Evolutionary conservation across 2,113 vertebrate species (phyloP).

Genomic region (Oryzias woworae): DNA sequence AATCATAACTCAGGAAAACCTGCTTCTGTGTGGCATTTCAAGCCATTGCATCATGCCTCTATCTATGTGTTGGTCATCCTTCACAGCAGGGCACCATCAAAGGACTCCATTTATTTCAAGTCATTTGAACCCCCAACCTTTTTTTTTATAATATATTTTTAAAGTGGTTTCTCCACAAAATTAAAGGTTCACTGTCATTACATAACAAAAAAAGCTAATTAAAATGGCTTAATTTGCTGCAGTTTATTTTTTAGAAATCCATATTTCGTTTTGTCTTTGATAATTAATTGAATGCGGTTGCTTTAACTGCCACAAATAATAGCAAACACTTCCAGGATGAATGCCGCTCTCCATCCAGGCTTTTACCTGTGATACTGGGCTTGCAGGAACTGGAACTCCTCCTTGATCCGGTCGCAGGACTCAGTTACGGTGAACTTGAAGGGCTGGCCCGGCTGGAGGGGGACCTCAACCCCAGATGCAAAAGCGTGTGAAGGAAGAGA

Average conservation of each 20-base stretch:
- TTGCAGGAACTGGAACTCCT: constrained; percentile 95
- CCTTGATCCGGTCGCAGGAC: constrained; percentile 93
- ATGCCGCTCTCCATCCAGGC: neutral
- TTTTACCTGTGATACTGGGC: constrained; percentile 94
- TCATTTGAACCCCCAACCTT: too few relatives aligned
- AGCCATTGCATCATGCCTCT: constrained; percentile 35
- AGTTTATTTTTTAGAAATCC: neutral
- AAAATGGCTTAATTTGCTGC: neutral
- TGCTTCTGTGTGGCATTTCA: constrained; percentile 24
- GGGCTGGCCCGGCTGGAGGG: constrained; percentile 91
- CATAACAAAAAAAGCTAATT: too few relatives aligned
- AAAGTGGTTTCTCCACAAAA: too few relatives aligned
- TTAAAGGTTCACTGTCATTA: too few relatives aligned
- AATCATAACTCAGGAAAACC: constrained; percentile 14
- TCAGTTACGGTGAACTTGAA: constrained; percentile 96
- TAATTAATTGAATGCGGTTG: neutral
- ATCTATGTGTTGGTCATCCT: constrained; percentile 22
- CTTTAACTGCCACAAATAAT: neutral
- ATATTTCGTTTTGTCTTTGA: neutral
- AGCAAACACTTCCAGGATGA: neutral
- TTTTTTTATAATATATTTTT: too few relatives aligned
- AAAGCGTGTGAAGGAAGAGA: constrained; percentile 33
- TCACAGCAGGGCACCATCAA: neutral
- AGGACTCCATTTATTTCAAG: too few relatives aligned
- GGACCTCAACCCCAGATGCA: constrained; percentile 75